Conservation (phyloP, 2,113 vertebrate genomes). For the Perca flavescens region DNA sequence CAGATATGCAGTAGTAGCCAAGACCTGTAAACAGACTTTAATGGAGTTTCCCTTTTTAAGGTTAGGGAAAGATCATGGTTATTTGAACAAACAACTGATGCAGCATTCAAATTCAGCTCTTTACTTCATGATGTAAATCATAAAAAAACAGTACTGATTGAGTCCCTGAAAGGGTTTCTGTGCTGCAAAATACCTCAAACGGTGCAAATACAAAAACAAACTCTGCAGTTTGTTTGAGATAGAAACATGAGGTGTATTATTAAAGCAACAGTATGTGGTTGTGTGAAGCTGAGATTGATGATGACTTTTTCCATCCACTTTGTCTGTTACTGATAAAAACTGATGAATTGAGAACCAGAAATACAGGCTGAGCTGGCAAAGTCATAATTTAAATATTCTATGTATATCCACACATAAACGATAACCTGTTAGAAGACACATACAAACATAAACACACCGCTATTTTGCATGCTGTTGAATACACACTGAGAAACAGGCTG, state of each 20-base stretch:
- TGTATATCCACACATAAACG: conserved; percentile 30
- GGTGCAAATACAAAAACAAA: conserved; percentile 29
- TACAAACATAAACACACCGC: not conserved
- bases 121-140: conserved; percentile 21
- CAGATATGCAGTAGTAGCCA: not conserved
- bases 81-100: not conserved
- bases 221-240: not conserved
- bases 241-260: conserved; percentile 16
- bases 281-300: conserved; percentile 10
- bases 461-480: conserved; percentile 41
- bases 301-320: conserved; percentile 35
- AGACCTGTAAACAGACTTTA: not conserved
- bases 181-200: conserved; percentile 19
- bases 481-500: conserved; percentile 7
- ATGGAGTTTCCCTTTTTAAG: conserved; percentile 1
- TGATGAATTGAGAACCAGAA: conserved; percentile 11
- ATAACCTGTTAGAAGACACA: conserved; percentile 14
- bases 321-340: conserved; percentile 22
- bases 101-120: conserved; percentile 16
- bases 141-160: conserved; percentile 10
- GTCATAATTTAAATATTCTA: conserved; percentile 39
- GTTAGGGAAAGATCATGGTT: not conserved
- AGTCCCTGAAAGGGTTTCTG: conserved; percentile 11
- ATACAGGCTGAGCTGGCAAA: conserved; percentile 21
- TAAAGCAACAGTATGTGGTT: conserved; percentile 6